Evolutionary conservation across 2,797 vertebrate genomes (phyloP).

Genomic region (Furcifer pardalis): DNA sequence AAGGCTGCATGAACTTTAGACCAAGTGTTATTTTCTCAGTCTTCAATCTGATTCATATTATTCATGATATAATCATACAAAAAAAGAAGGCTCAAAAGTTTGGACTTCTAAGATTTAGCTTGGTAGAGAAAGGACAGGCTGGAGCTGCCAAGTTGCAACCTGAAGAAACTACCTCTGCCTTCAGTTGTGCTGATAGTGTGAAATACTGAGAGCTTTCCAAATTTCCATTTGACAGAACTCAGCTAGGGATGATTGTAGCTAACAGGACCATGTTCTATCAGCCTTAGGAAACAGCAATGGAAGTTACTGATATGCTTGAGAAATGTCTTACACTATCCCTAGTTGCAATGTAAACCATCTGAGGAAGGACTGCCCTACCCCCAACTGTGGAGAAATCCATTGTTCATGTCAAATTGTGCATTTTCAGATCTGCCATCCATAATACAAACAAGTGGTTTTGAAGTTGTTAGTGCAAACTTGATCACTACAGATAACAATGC

Average conservation of each 20-base stretch:
- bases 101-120: no score
- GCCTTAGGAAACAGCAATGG: neutral
- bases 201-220: neutral
- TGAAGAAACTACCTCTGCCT: no score
- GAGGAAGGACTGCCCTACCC: neutral
- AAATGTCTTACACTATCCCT: neutral
- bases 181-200: no score
- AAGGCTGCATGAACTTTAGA: no score
- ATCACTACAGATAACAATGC: neutral
- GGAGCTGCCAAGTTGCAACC: no score
- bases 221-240: neutral
- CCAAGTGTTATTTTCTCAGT: no score
- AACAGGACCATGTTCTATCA: neutral
- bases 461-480: conserved; percentile 34
- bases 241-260: neutral
- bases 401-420: neutral
- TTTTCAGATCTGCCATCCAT: neutral
- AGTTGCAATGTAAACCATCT: neutral
- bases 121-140: no score
- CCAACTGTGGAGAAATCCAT: neutral
- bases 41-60: no score
- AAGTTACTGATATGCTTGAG: neutral
- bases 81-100: no score
- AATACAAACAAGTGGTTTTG: neutral
- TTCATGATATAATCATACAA: no score